Base-by-base conservation (phyloP, 2,797 vertebrate species). In the Sciurus vulgaris region DNA sequence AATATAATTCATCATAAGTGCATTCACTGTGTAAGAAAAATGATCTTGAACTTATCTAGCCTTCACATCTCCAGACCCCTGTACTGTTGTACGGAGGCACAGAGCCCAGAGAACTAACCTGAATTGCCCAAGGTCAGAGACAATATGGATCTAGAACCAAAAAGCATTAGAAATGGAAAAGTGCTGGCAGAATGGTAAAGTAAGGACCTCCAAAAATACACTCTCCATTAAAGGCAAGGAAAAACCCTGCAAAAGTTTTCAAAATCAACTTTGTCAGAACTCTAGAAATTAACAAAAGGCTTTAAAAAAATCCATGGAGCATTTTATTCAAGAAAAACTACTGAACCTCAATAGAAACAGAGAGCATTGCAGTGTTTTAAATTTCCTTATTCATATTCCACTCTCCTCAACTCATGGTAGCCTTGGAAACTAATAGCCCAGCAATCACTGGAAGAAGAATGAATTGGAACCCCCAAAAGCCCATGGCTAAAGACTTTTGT, bases 281-380 rank as follows among this genome's bases (percentile, higher is more conserved):
- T 89, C 69, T 88, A 73, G 35, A 69, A 63, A 86, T 74, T 95
- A 85, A 74, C 15, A 20, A 84, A 88, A 85, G 33, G 28, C 15
- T 38, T 51, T 56, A 26, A 30, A 91, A 67, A 93, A 78, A 44
- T 82, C 24, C 18, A 28, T n/a, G 28, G 28, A 41, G 13, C 28
- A 65, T 91, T 93, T 96, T 87, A 61, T 74, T 91, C 8, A 84
- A 69, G 38, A 33, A 91, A 90, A 90, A 30, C 20, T 35, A 30
- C 33, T 93, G 49, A 59, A 38, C 77, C 49, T 69, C 38, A 38
- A 65, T n/a, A 93, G 41, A 38, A 78, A 84, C 65, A 91, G 56
- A 93, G 41, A 44, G 13, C 59, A 74, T n/a, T 86, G 20, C 67
- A 14, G 8, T 86, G 18, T 54, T 63, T 89, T 69, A 47, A 51